These are phyloP conservation scores for Tiliacea citrago DNA, from an alignment of 2,888 invertebrate genomes.

Conservation along the genomic window DNA sequence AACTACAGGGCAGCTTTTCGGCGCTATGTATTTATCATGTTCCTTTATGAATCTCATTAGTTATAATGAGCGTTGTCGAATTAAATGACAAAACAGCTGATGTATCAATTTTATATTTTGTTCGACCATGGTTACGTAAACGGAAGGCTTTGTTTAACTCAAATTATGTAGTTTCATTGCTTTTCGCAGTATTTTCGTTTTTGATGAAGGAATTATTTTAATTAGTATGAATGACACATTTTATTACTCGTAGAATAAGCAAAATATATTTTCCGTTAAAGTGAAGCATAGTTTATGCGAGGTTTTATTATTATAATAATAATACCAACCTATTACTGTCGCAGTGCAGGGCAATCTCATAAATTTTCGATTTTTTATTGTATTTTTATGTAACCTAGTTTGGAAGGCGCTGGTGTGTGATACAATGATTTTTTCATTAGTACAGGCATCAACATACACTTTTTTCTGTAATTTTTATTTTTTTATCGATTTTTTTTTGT, in stretches of 20 bases:
- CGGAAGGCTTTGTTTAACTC: neutral
- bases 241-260: neutral
- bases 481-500: too few species aligned
- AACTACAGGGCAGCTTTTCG: slow-evolving; percentile 20
- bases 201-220: neutral
- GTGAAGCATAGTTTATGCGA: too few species aligned
- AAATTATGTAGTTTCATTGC: neutral
- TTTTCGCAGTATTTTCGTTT: neutral
- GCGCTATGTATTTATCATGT: slow-evolving; percentile 35
- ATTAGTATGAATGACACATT: neutral
- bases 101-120: slow-evolving; percentile 56
- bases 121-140: slow-evolving; percentile 18
- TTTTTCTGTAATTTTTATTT: too few species aligned
- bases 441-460: too few species aligned
- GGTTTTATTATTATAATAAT: too few species aligned
- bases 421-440: too few species aligned
- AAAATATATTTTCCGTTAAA: neutral
- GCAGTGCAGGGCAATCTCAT: too few species aligned
- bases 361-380: too few species aligned
- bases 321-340: too few species aligned
- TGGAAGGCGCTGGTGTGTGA: too few species aligned
- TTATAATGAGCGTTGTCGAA: slow-evolving; percentile 47
- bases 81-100: slow-evolving; percentile 42
- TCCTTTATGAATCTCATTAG: slow-evolving; percentile 53
- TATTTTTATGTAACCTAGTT: too few species aligned